A percentile compares a stretch with the other conserved stretches of the same genome.
These are phyloP conservation scores for Hipposideros armiger DNA, from an alignment of 2,113 vertebrate genomes.

Conservation along the genomic window DNA sequence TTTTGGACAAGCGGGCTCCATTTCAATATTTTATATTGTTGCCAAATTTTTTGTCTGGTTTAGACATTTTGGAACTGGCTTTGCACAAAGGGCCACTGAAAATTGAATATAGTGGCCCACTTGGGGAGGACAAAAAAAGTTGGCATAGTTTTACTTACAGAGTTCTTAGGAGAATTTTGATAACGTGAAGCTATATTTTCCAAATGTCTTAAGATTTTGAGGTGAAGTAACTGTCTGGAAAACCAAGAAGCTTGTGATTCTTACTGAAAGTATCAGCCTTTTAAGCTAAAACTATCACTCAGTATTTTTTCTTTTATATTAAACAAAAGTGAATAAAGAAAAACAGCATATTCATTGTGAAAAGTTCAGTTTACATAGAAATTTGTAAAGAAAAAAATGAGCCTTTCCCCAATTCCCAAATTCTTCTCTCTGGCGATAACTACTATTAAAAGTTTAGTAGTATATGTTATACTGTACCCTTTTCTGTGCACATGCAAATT, in stretches of 20 bases:
- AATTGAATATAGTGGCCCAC: not conserved
- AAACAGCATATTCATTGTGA: not conserved
- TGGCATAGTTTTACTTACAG: slow-evolving; percentile 14
- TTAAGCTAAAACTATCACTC: not conserved
- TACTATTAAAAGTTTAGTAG: not conserved
- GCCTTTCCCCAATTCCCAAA: not conserved
- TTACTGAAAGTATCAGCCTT: slow-evolving; percentile 11
- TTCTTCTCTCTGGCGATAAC: not conserved
- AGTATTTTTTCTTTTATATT: slow-evolving; percentile 41
- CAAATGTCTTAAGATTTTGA: slow-evolving; percentile 60
- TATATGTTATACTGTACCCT: not conserved
- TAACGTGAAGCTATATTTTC: slow-evolving; percentile 59
- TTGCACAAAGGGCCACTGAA: not conserved
- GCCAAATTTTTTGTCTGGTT: slow-evolving; percentile 58
- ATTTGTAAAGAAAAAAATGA: not conserved
- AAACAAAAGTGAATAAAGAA: not conserved
- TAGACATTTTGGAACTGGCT: slow-evolving; percentile 28
- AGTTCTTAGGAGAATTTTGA: slow-evolving; percentile 56
- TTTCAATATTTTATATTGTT: slow-evolving; percentile 41
- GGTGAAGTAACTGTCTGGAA: slow-evolving; percentile 22
- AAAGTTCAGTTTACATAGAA: not conserved
- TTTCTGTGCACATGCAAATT: not conserved
- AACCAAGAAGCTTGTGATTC: slow-evolving; percentile 43
- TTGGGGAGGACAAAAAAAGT: slow-evolving; percentile 28
- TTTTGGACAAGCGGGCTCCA: slow-evolving; percentile 66